phyloP scores from a whole-genome alignment of 2,888 invertebrate species.

The Sabatieria punctata region DNA sequence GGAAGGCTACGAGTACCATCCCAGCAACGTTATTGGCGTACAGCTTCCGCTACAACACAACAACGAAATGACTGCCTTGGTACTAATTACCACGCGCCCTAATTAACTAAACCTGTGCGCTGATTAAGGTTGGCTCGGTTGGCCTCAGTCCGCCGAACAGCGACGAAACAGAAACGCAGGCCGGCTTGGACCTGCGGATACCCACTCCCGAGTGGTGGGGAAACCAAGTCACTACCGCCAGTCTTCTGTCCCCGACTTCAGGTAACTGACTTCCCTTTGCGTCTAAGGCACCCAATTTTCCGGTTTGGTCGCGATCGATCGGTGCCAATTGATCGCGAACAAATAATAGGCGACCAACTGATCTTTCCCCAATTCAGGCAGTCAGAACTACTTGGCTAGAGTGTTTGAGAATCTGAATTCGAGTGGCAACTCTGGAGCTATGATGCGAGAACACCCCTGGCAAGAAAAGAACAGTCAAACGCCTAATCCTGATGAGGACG shows the following conservation, averaged over 20 bases:
- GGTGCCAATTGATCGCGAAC: too few relatives aligned
- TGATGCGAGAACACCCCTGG: too few relatives aligned
- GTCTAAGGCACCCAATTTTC: too few relatives aligned
- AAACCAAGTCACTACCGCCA: neutral
- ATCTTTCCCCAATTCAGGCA: too few relatives aligned
- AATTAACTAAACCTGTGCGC: neutral
- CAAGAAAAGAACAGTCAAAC: too few relatives aligned
- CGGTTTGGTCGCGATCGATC: too few relatives aligned
- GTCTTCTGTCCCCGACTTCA: conserved; percentile 4
- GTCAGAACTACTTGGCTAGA: too few relatives aligned
- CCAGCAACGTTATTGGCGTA: neutral
- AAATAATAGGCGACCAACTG: too few relatives aligned
- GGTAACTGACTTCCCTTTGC: too few relatives aligned
- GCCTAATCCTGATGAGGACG: too few relatives aligned
- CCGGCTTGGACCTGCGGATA: conserved; percentile 6
- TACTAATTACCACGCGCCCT: neutral
- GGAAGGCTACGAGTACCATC: conserved; percentile 9
- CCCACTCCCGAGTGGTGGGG: conserved; percentile 11
- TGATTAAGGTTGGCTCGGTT: neutral
- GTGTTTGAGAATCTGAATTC: neutral
- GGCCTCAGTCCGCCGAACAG: conserved; percentile 1
- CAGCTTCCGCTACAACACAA: conserved; percentile 5
- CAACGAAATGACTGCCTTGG: neutral
- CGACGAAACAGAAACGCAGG: conserved; percentile 2
- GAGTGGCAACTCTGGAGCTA: too few relatives aligned